Percentiles rank a stretch among this genome's conserved stretches.
These are phyloP conservation scores for Polymixis lichenea DNA, from an alignment of 2,888 invertebrate genomes.

Conservation along the genomic window DNA sequence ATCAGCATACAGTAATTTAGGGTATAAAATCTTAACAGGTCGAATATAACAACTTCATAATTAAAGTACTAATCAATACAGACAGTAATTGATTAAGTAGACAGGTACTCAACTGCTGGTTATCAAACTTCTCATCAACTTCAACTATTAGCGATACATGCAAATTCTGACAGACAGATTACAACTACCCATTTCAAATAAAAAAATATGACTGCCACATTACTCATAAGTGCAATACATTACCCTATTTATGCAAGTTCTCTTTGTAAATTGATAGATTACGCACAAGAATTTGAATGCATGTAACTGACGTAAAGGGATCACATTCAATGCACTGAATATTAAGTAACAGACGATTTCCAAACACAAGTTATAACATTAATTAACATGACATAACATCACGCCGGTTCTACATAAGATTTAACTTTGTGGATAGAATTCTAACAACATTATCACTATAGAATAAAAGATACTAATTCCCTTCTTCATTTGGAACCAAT, in stretches of 20 bases:
- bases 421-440: neutral
- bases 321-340: constrained; percentile 9
- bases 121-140: constrained; percentile 1
- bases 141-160: neutral
- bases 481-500: too few species aligned
- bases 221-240: constrained; percentile 5
- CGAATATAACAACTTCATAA: neutral
- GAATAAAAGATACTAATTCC: neutral
- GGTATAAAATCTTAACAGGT: neutral
- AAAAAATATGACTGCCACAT: neutral
- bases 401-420: neutral
- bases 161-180: constrained; percentile 10
- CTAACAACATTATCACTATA: neutral
- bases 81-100: neutral
- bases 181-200: neutral
- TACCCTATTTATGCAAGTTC: neutral
- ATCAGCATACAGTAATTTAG: too few species aligned
- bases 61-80: neutral
- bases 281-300: constrained; percentile 14
- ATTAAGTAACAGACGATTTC: constrained; percentile 8
- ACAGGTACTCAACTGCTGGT: neutral
- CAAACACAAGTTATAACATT: neutral
- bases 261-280: constrained; percentile 23
- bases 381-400: neutral
- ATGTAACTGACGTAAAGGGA: constrained; percentile 43